These are phyloP conservation scores for Ambastaia sidthimunki DNA, from an alignment of 2,797 vertebrate genomes.

Conservation along the genomic window DNA sequence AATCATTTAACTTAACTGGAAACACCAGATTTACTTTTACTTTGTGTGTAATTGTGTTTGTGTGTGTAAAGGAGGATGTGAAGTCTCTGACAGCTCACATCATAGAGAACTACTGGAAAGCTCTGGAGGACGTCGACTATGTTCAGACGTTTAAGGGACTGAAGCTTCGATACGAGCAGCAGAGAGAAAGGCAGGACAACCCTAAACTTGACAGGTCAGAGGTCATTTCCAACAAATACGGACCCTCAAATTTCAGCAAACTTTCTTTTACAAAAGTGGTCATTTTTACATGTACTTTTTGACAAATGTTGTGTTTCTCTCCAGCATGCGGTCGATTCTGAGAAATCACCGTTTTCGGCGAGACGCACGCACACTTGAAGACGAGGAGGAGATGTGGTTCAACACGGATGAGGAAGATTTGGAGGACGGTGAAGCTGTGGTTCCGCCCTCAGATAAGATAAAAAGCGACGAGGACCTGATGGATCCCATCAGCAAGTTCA, in stretches of 20 bases:
- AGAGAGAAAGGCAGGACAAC: slow-evolving; percentile 97
- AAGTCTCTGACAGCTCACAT: slow-evolving; percentile 98
- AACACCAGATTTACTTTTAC: too few relatives aligned
- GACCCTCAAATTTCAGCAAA: too few relatives aligned
- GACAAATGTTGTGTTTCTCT: neutral
- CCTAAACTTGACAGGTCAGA: slow-evolving; percentile 96
- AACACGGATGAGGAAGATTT: slow-evolving; percentile 96
- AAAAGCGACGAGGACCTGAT: slow-evolving; percentile 96
- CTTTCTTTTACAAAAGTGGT: neutral
- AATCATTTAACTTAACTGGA: too few relatives aligned
- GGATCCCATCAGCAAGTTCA: slow-evolving; percentile 99
- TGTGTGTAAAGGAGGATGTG: slow-evolving; percentile 90
- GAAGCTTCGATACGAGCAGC: slow-evolving; percentile 97
- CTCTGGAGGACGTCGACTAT: slow-evolving; percentile 96
- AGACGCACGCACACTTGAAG: slow-evolving; percentile 94
- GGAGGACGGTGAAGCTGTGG: slow-evolving; percentile 95
- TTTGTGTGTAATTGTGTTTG: neutral
- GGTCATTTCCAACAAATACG: neutral
- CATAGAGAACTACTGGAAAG: slow-evolving; percentile 99
- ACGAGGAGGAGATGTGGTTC: slow-evolving; percentile 99
- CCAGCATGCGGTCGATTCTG: slow-evolving; percentile 96
- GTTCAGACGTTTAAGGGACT: slow-evolving; percentile 98
- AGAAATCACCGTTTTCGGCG: slow-evolving; percentile 95
- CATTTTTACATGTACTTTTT: neutral
- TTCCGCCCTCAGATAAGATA: slow-evolving; percentile 95